Evolutionary conservation across 1,140 invertebrate species (phyloP), one percentile per base, ranked within the genome.

Genomic region (Musca domestica): DNA sequence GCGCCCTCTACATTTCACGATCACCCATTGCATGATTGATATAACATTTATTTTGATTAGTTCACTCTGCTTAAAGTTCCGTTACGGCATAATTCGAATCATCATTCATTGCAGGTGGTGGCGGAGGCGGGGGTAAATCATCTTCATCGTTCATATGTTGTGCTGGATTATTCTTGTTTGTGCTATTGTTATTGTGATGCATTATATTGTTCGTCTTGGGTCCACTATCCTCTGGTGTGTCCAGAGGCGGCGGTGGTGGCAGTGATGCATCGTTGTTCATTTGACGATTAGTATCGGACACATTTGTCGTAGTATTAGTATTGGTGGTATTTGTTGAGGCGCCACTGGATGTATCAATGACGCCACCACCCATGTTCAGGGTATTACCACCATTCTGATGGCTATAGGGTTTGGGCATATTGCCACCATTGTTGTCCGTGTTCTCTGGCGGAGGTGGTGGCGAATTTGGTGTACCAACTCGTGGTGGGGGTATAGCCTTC

Each of bases 81-180:
- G 80, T 82, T 5, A 81, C 80, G 56, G 80, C 80, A 72, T 81
- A 81, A 67, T 81, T 81, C 47, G 78, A 80, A 48, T 81, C 78
- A 14, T 80, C 78, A 61, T 75, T 78, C 73, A 80, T 78, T 69
- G 76, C 76, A 65, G 77, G 80, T 69, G 79, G 80, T 17, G 77
- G 77, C 64, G 79, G 76, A 46, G 80, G 80, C 70, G 74, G 71
- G 47, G 76, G 73, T 49, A 80, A 76, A 54, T 80, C 78, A 52
- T 78, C 77, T 34, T 80, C 78, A 63, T 70, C 66, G 15, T 64
- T 25, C 19, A 68, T 63, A 56, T 70, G 56, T 41, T 61, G 51
- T 69, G 64, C 25, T 46, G 52, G 27, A 48, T 17, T 65, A 25
- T 19, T 61, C 25, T 61, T 52, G 46, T n/a, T 64, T 47, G 15